Conservation (phyloP, 2,113 vertebrate genomes). For the Otocyon megalotis region DNA sequence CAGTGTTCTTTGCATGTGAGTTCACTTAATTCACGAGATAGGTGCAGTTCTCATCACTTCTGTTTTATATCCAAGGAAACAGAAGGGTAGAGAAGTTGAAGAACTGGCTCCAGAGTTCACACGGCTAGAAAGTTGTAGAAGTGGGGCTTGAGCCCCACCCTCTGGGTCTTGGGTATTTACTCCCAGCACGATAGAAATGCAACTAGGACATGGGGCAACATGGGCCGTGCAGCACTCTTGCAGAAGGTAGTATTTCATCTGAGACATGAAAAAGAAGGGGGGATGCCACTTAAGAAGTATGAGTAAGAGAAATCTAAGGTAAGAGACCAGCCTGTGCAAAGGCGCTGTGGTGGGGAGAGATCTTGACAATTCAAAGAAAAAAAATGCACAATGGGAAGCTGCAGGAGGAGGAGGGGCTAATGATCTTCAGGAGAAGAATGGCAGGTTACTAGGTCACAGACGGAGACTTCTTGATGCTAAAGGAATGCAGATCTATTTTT, state of each 20-base stretch:
- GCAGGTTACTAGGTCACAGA: not conserved
- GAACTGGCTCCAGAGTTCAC: not conserved
- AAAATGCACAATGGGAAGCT: fast-evolving
- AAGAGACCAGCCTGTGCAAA: not conserved
- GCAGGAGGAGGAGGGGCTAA: not conserved
- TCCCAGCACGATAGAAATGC: not conserved
- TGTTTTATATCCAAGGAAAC: not conserved
- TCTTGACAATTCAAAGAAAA: not conserved
- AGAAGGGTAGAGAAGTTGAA: not conserved
- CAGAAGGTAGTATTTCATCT: not conserved
- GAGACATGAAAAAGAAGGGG: not conserved
- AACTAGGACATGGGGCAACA: not conserved
- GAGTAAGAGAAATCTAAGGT: not conserved
- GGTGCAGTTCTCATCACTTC: fast-evolving
- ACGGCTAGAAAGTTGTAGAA: not conserved
- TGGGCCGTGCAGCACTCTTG: fast-evolving
- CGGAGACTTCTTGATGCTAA: not conserved
- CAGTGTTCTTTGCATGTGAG: not conserved
- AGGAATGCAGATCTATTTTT: no score
- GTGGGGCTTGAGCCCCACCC: fast-evolving
- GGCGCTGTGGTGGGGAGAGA: not conserved
- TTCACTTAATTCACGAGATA: not conserved
- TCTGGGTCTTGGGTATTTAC: not conserved
- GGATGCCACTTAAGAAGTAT: not conserved
- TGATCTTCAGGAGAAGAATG: not conserved